Conservation (phyloP, 1,140 invertebrate genomes). For the Sitophilus oryzae region DNA sequence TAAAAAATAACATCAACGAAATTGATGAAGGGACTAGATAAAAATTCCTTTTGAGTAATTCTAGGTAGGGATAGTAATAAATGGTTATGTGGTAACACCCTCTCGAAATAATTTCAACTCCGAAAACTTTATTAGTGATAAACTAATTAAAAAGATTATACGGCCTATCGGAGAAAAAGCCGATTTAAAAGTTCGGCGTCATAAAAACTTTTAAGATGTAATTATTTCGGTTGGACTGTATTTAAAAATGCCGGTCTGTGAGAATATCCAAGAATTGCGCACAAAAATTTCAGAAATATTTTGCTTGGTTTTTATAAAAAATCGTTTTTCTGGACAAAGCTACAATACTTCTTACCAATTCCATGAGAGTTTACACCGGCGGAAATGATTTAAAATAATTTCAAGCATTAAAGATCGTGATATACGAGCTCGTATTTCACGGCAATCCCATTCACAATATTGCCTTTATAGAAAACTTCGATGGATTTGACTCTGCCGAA, state of each 20-base stretch:
- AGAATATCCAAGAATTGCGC: too few species aligned
- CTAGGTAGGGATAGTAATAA: background rate
- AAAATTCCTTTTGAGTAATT: too few species aligned
- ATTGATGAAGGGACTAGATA: too few species aligned
- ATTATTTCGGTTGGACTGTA: too few species aligned
- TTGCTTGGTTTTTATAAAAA: too few species aligned
- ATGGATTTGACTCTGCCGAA: conserved; percentile 10
- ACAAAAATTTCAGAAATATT: too few species aligned
- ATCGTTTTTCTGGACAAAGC: too few species aligned
- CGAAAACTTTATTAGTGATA: conserved; percentile 26
- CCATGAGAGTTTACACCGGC: too few species aligned
- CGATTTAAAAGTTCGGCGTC: conserved; percentile 11
- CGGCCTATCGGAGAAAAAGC: conserved; percentile 19
- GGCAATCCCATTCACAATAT: conserved; percentile 17
- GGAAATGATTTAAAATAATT: conserved; percentile 15
- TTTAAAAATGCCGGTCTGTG: too few species aligned
- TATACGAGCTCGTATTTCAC: conserved; percentile 11
- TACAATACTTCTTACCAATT: too few species aligned
- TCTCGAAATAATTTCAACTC: conserved; percentile 2
- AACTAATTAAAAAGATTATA: conserved; percentile 24
- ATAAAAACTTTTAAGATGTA: conserved; percentile 8
- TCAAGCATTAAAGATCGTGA: conserved; percentile 2
- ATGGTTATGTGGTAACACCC: background rate
- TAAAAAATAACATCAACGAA: too few species aligned
- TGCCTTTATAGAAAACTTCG: conserved; percentile 15